phyloP scores from a whole-genome alignment of 2,797 vertebrate genomes.

The Poecilia wingei region DNA sequence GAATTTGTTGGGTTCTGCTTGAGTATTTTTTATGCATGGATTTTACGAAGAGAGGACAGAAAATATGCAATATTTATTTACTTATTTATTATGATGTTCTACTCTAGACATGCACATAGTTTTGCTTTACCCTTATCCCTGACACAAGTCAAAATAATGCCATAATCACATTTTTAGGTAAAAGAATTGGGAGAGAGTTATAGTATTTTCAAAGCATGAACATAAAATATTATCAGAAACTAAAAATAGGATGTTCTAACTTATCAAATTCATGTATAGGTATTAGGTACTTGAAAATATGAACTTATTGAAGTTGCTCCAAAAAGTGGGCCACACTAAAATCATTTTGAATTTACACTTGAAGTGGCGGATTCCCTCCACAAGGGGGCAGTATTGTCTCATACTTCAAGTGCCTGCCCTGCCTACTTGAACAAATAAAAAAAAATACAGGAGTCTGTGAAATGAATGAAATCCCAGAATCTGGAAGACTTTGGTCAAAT shows the following conservation, averaged over 20 bases:
- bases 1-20: background rate
- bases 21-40: background rate
- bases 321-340: too few species aligned
- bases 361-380: conserved; percentile 14
- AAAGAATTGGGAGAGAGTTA: background rate
- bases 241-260: background rate
- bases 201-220: background rate
- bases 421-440: background rate
- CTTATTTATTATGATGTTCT: background rate
- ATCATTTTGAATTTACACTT: too few species aligned
- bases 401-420: background rate
- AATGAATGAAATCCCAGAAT: background rate
- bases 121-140: background rate
- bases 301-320: background rate
- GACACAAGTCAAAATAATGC: background rate
- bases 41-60: background rate
- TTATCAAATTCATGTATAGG: background rate
- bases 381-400: conserved; percentile 37
- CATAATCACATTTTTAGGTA: background rate
- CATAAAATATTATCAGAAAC: background rate
- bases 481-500: background rate
- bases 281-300: background rate
- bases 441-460: background rate
- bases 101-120: background rate
- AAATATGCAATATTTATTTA: background rate